phyloP scores from a whole-genome alignment of 2,797 vertebrate species.

The Gymnothorax reevesii region DNA sequence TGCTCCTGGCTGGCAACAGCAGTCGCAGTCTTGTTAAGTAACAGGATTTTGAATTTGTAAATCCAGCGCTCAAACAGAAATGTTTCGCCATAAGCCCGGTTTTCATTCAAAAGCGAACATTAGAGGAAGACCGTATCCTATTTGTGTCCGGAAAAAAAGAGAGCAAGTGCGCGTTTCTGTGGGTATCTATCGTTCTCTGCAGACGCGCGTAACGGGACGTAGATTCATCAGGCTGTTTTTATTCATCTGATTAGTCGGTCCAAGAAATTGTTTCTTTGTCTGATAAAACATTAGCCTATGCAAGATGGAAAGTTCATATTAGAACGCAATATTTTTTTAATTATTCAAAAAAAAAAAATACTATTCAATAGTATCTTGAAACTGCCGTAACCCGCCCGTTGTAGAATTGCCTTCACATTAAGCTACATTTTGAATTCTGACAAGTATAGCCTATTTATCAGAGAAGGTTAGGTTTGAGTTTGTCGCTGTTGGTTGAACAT shows the following conservation, averaged over 20 bases:
- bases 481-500: not conserved
- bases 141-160: conserved; percentile 10
- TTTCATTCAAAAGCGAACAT: conserved; percentile 27
- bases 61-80: conserved; percentile 31
- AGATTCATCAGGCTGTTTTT: not conserved
- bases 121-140: conserved; percentile 2
- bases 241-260: not conserved
- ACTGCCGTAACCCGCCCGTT: not conserved
- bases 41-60: conserved; percentile 24
- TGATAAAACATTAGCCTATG: not conserved
- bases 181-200: not conserved
- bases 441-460: not conserved
- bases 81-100: conserved; percentile 4
- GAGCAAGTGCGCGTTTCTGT: not conserved
- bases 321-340: not conserved
- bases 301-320: not conserved
- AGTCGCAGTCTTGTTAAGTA: conserved; percentile 25
- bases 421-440: not conserved
- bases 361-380: not conserved
- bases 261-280: not conserved
- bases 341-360: too few relatives aligned
- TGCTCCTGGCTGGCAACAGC: conserved; percentile 23
- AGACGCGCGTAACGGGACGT: not conserved
- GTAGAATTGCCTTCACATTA: not conserved
- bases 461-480: not conserved